phyloP scores from a whole-genome alignment of 2,113 vertebrate genomes.

The Crocuta crocuta region DNA sequence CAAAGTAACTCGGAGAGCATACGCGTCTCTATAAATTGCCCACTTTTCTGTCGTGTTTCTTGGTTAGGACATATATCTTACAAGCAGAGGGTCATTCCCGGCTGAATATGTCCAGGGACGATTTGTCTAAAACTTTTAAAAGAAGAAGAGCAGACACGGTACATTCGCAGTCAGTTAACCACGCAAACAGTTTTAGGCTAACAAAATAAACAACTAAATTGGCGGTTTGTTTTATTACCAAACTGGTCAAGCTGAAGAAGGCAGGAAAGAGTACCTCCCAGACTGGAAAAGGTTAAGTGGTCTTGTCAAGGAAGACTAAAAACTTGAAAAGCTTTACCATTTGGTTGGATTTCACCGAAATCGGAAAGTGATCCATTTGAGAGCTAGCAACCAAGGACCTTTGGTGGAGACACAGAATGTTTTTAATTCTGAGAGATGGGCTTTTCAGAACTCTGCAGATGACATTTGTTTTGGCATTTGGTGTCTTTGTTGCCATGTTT shows the following conservation, averaged over 20 bases:
- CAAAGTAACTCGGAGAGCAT: not conserved
- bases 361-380: slow-evolving; percentile 57
- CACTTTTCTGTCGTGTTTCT: not conserved
- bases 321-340: not conserved
- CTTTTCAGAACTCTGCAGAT: slow-evolving; percentile 74
- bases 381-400: slow-evolving; percentile 44
- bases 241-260: not conserved
- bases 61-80: not conserved
- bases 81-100: not conserved
- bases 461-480: slow-evolving; percentile 83
- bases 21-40: rapidly evolving
- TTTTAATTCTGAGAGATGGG: slow-evolving; percentile 66
- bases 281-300: slow-evolving; percentile 53
- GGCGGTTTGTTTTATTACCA: slow-evolving; percentile 64
- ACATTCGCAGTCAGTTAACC: slow-evolving; percentile 21
- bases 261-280: not conserved
- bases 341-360: not conserved
- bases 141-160: slow-evolving; percentile 50
- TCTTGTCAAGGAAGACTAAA: slow-evolving; percentile 51
- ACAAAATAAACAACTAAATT: slow-evolving; percentile 51
- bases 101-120: not conserved
- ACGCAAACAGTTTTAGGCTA: slow-evolving; percentile 38
- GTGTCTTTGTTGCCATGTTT: slow-evolving; percentile 77
- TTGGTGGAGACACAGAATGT: slow-evolving; percentile 1
- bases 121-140: slow-evolving; percentile 66